Evolutionary conservation across 2,888 invertebrate species (phyloP), one percentile per base, ranked within the genome.

Genomic region (Teinopalpus imperialis): DNA sequence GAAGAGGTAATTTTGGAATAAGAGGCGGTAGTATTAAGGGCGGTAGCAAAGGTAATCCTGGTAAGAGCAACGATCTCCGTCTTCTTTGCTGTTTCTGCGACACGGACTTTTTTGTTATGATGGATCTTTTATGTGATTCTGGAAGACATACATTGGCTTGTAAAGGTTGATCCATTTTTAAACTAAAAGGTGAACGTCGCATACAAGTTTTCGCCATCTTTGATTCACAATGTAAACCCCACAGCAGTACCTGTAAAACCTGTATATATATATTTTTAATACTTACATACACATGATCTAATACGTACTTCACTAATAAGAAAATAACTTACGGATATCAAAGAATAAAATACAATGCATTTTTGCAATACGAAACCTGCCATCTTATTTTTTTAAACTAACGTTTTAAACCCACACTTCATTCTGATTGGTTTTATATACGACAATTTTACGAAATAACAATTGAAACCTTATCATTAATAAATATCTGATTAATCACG

Each of bases 201-300:
- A 32, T 40, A 9, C 45, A 46, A 27, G 8, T 32, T 7, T 21
- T 39, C 9, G 10, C 9, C 3, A 9, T 4, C 6, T 13, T 44
- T 8, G 20, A 8, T 8, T 45, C 26, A 13, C 31, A 23, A n/a
- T 37, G 12, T 9, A 26, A 12, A 8, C 39, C 5, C 39, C 27
- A n/a, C 12, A 34, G 7, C 12, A 35, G 34, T 29, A 46, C 7
- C 45, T 46, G 45, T n/a, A 36, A 46, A 39, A 40, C n/a, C n/a
- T n/a, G n/a, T n/a, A n/a, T n/a, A n/a, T n/a, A n/a, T n/a, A n/a
- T n/a, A n/a, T n/a, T n/a, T n/a, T n/a, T n/a, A n/a, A n/a, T n/a
- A n/a, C n/a, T n/a, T n/a, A n/a, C n/a, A n/a, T n/a, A n/a, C n/a
- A n/a, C n/a, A n/a, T n/a, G n/a, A n/a, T n/a, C n/a, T n/a, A n/a